A percentile compares a stretch with the other conserved stretches of the same genome.
phyloP scores from a whole-genome alignment of 2,888 invertebrate species.

The Macaria liturata region DNA sequence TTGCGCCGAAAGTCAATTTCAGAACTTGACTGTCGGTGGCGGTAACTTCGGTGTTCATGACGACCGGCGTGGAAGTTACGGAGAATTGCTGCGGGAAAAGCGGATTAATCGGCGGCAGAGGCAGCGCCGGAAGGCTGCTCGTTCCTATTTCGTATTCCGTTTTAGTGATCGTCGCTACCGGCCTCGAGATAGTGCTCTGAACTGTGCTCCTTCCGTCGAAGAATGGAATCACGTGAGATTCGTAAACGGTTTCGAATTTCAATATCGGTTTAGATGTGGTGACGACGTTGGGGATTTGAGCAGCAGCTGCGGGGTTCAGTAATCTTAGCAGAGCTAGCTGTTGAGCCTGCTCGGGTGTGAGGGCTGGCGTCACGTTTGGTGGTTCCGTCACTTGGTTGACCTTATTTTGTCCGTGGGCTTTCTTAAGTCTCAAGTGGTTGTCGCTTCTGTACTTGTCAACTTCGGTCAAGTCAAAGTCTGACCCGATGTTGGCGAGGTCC shows the following conservation, averaged over 20 bases:
- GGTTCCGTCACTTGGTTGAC: conserved; percentile 78
- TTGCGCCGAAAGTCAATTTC: conserved; percentile 95
- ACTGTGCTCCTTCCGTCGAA: conserved; percentile 89
- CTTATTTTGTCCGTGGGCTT: conserved; percentile 76
- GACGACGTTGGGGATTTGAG: conserved; percentile 87
- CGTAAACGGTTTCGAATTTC: conserved; percentile 90
- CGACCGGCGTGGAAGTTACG: conserved; percentile 90
- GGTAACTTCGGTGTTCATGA: conserved; percentile 90
- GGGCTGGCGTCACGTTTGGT: conserved; percentile 61
- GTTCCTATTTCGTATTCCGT: conserved; percentile 91
- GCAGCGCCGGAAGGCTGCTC: conserved; percentile 85
- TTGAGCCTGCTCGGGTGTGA: conserved; percentile 88
- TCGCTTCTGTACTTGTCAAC: conserved; percentile 86
- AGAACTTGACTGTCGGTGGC: conserved; percentile 91
- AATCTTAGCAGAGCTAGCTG: conserved; percentile 89
- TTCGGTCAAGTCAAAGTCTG: conserved; percentile 87
- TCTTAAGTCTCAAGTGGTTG: conserved; percentile 76
- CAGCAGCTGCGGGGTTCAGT: conserved; percentile 87
- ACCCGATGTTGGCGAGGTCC: conserved; percentile 88
- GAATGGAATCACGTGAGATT: conserved; percentile 91
- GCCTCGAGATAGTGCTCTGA: conserved; percentile 90
- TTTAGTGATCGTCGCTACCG: conserved; percentile 90
- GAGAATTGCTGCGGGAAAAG: conserved; percentile 87
- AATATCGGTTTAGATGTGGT: conserved; percentile 91
- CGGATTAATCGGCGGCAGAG: conserved; percentile 83